phyloP scores from a whole-genome alignment of 2,888 invertebrate species.

The Melieria crassipennis region DNA sequence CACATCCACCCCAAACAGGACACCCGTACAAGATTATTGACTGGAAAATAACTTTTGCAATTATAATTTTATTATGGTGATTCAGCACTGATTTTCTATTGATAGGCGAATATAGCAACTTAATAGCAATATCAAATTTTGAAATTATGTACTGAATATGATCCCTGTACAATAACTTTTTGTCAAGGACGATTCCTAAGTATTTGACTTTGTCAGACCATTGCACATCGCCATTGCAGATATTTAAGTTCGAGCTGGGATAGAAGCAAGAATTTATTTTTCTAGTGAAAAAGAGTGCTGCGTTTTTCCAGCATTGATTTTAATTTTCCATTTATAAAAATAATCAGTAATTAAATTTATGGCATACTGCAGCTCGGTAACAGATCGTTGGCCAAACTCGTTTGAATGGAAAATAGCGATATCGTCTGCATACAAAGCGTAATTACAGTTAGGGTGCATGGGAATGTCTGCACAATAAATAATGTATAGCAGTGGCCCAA shows the following conservation, averaged over 20 bases:
- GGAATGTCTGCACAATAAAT: slow-evolving; percentile 9
- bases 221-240: not conserved
- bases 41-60: too few relatives aligned
- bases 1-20: too few relatives aligned
- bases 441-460: not conserved
- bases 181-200: slow-evolving; percentile 6
- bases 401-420: slow-evolving; percentile 12
- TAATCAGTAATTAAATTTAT: not conserved
- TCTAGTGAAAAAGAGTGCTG: slow-evolving; percentile 19
- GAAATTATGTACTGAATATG: not conserved
- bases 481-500: slow-evolving; percentile 18
- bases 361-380: slow-evolving; percentile 1
- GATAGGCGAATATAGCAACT: too few relatives aligned
- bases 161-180: not conserved
- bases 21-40: too few relatives aligned
- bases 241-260: slow-evolving; percentile 7
- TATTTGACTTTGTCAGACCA: not conserved
- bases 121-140: too few relatives aligned
- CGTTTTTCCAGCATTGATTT: slow-evolving; percentile 17
- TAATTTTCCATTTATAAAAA: slow-evolving; percentile 11
- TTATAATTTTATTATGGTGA: too few relatives aligned
- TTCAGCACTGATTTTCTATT: too few relatives aligned
- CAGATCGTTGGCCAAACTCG: slow-evolving; percentile 10
- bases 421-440: slow-evolving; percentile 14
- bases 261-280: slow-evolving; percentile 16